Evolutionary conservation across 2,888 invertebrate species (phyloP).

Genomic region (Ceriagrion tenellum): DNA sequence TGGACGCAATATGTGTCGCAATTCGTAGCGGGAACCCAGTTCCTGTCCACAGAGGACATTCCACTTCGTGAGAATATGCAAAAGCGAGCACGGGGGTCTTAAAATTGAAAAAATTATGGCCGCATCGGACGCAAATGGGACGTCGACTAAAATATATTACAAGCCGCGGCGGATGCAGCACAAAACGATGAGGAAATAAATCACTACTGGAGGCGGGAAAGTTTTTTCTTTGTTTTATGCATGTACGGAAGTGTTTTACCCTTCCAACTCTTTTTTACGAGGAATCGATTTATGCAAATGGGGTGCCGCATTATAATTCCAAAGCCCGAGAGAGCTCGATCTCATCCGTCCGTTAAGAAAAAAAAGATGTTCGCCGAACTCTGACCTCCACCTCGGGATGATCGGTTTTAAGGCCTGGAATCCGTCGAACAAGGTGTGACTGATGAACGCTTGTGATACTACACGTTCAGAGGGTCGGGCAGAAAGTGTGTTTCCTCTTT

Average conservation of each 20-base stretch:
- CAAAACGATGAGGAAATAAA: background rate
- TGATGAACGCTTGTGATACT: too few species aligned
- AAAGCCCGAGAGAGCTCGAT: background rate
- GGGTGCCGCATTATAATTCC: background rate
- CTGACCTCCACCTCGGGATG: background rate
- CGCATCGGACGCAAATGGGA: background rate
- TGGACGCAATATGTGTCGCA: too few species aligned
- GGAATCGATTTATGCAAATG: background rate
- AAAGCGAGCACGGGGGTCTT: background rate
- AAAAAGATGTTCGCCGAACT: background rate
- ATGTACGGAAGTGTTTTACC: background rate
- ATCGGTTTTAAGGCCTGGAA: background rate
- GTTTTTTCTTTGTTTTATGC: background rate
- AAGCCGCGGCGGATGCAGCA: background rate
- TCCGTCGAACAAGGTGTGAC: too few species aligned
- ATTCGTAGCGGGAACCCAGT: background rate
- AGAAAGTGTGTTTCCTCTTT: background rate
- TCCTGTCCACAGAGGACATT: background rate
- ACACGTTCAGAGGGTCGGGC: too few species aligned
- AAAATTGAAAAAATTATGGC: background rate
- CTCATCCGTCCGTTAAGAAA: background rate
- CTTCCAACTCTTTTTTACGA: background rate
- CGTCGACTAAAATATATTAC: background rate
- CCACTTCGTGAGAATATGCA: background rate
- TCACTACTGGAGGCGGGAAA: background rate